Base-by-base conservation (phyloP, 2,888 invertebrate species). In the Ennomos quercinarius region DNA sequence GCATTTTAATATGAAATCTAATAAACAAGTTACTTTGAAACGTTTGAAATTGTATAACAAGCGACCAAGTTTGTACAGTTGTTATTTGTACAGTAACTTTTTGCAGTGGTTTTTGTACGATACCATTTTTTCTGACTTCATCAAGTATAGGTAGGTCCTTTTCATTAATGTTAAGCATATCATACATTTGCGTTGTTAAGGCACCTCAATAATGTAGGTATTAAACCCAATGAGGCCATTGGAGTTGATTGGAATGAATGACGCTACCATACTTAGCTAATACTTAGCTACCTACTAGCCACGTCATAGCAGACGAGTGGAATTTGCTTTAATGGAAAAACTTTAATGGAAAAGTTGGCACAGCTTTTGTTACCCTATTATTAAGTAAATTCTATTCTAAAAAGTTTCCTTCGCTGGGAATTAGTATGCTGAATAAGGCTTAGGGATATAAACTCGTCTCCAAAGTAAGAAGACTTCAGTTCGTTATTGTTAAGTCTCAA, bases 271-370 rank as follows among this genome's bases (percentile, higher is more conserved):
- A 42, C 44, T 53, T 45, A 39, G 55, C 51, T 46, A 50, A 42
- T 63, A 57, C 52, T 53, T 54, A 41, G 42, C 54, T 57, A 43
- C 49, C 52, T 52, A 43, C 40, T 10, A 39, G 41, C 37, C 45
- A 52, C 64, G 63, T 66, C 63, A 66, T 54, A 53, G 45, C 46
- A 56, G 34, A 49, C 51, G 10, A 65, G 72, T 70, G 76, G n/a
- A n/a, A n/a, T n/a, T n/a, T n/a, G n/a, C n/a, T n/a, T n/a, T n/a
- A n/a, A n/a, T n/a, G n/a, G 77, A 70, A 77, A 70, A 77, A 77
- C 67, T 67, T 74, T 68, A 54, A 73, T 77, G 83, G 82, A 82
- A 83, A 77, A 61, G 49, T 81, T 80, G 9, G 43, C 43, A 39
- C 39, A 60, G 55, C 51, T 61, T 60, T 61, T 35, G 71, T 63